phyloP scores from a whole-genome alignment of 1,140 invertebrate species.

The Proales similis region DNA sequence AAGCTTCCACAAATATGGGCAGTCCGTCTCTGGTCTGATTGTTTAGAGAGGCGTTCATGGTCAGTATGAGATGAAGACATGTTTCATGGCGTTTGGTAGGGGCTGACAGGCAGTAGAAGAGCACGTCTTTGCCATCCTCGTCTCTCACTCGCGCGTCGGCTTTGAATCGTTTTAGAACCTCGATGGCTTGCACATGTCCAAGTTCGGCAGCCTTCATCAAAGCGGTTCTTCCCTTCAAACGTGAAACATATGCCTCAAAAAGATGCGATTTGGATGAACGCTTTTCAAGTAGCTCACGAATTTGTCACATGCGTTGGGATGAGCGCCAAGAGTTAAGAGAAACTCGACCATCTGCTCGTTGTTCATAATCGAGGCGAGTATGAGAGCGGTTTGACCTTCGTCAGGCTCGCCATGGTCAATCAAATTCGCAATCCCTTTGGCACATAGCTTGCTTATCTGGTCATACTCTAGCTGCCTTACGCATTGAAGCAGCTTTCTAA shows the following conservation, averaged over 20 bases:
- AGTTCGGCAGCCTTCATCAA: slow-evolving; percentile 52
- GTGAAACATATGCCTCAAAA: neutral
- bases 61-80: slow-evolving; percentile 48
- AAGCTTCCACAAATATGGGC: slow-evolving; percentile 49
- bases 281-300: neutral
- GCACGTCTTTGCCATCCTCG: slow-evolving; percentile 52
- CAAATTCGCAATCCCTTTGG: slow-evolving; percentile 49
- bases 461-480: slow-evolving; percentile 47
- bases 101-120: slow-evolving; percentile 50
- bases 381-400: slow-evolving; percentile 49
- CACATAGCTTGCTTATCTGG: slow-evolving; percentile 48
- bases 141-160: slow-evolving; percentile 51
- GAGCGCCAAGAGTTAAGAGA: slow-evolving; percentile 48
- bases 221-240: slow-evolving; percentile 47
- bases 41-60: slow-evolving; percentile 50
- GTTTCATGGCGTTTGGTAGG: slow-evolving; percentile 49
- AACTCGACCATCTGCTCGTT: slow-evolving; percentile 52
- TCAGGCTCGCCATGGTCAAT: slow-evolving; percentile 52
- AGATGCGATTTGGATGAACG: neutral
- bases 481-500: slow-evolving; percentile 53
- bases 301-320: slow-evolving; percentile 51
- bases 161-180: slow-evolving; percentile 45
- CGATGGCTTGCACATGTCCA: slow-evolving; percentile 51
- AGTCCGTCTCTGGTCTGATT: slow-evolving; percentile 46
- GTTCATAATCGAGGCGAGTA: slow-evolving; percentile 42